phyloP scores from a whole-genome alignment of 2,888 invertebrate species.

The Dryomyza anilis region DNA sequence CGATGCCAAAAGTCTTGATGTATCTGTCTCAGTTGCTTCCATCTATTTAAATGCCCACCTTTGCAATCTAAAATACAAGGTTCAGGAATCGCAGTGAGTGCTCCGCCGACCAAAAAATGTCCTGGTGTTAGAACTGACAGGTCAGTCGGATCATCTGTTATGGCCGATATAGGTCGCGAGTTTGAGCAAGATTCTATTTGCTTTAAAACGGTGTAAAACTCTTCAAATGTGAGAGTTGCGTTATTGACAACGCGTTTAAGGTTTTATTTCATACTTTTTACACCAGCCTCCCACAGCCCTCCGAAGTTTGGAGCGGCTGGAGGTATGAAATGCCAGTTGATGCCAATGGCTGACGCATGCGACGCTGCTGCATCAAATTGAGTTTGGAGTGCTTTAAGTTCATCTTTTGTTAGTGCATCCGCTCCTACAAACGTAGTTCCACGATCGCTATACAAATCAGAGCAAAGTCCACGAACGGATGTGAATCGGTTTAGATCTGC shows the following conservation, averaged over 20 bases:
- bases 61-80: slow-evolving; percentile 5
- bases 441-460: background rate
- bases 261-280: slow-evolving; percentile 9
- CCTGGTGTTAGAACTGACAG: slow-evolving; percentile 27
- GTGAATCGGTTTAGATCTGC: background rate
- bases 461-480: background rate
- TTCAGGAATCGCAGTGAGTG: slow-evolving; percentile 20
- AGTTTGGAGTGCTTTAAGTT: background rate
- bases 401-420: background rate
- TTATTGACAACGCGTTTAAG: slow-evolving; percentile 5
- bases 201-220: slow-evolving; percentile 20
- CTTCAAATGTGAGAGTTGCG: slow-evolving; percentile 12
- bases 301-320: background rate
- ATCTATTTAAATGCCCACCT: slow-evolving; percentile 19
- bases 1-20: slow-evolving; percentile 16
- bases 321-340: slow-evolving; percentile 4
- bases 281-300: background rate
- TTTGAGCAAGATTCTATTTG: slow-evolving; percentile 14
- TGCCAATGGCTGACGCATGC: background rate
- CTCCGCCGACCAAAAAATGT: slow-evolving; percentile 20
- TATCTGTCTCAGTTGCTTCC: too few species aligned
- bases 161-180: slow-evolving; percentile 7
- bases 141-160: slow-evolving; percentile 20
- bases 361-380: background rate
- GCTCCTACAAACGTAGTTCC: background rate